A percentile compares a stretch with the other conserved stretches of the same genome.
Conservation (phyloP, 2,113 vertebrate species). For the Neopipo cinnamomea region DNA sequence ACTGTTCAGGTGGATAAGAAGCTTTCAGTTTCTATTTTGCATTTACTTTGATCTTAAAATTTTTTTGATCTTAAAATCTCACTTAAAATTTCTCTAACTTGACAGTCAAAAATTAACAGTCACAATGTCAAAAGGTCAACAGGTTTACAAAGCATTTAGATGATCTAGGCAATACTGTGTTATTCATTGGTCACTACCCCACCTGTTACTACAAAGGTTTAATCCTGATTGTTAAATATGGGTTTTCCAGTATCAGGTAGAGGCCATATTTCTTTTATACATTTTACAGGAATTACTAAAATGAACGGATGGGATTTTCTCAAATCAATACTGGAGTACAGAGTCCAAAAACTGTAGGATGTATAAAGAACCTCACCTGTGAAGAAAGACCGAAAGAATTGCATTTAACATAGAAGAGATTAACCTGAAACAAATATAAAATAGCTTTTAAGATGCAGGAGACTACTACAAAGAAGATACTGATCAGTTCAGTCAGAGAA, state of each 20-base stretch:
- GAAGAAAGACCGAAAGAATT: not conserved
- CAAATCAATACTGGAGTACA: not conserved
- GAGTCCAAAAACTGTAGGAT: not conserved
- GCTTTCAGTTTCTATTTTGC: not conserved
- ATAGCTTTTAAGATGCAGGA: not conserved
- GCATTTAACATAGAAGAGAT: not conserved
- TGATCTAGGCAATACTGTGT: not conserved
- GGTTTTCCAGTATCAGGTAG: not conserved
- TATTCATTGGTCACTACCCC: not conserved
- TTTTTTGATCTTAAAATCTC: too few relatives aligned
- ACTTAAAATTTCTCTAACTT: not conserved
- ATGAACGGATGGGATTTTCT: not conserved
- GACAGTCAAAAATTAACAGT: not conserved
- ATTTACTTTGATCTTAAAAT: not conserved
- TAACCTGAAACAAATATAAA: not conserved
- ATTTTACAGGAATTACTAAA: not conserved
- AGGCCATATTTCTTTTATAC: not conserved
- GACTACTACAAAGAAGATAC: not conserved
- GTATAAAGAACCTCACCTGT: not conserved
- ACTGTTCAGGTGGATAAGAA: not conserved
- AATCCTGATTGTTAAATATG: not conserved
- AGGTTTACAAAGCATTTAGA: not conserved
- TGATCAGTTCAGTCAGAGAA: not conserved
- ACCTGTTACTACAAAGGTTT: not conserved
- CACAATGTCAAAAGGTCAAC: not conserved